Percentiles rank a stretch among this genome's conserved stretches.
phyloP scores from a whole-genome alignment of 2,113 vertebrate species.

The Atractosteus spatula region DNA sequence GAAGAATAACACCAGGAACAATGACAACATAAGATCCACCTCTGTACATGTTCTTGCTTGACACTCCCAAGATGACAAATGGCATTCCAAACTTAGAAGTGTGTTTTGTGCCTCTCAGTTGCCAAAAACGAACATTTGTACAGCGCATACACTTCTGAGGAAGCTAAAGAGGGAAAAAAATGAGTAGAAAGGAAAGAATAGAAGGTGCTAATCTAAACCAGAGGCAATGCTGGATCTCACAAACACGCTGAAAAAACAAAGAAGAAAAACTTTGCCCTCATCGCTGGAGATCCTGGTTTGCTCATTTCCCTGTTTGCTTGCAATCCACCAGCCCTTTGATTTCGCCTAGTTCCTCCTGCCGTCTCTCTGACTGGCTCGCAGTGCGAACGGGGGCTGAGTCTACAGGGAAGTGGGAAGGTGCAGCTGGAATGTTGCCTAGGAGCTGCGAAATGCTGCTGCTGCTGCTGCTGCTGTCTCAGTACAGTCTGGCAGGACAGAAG shows the following conservation, averaged over 20 bases:
- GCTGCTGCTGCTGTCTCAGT: neutral
- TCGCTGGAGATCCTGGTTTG: constrained; percentile 17
- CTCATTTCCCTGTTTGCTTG: neutral
- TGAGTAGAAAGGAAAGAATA: too few relatives aligned
- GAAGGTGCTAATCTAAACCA: neutral
- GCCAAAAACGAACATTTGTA: constrained; percentile 30
- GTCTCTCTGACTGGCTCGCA: constrained; percentile 13
- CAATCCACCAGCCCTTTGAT: too few relatives aligned
- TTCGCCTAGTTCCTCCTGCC: neutral
- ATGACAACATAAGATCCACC: too few relatives aligned
- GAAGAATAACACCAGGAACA: too few relatives aligned
- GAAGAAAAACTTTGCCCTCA: constrained; percentile 4
- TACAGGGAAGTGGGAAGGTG: constrained; percentile 43
- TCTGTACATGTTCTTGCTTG: too few relatives aligned
- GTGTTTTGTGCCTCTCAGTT: constrained; percentile 37
- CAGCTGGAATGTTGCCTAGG: constrained; percentile 53
- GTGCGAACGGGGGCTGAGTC: constrained; percentile 31
- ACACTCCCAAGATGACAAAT: constrained; percentile 49
- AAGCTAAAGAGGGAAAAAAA: neutral
- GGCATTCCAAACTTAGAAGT: constrained; percentile 55
- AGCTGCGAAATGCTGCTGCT: constrained; percentile 24
- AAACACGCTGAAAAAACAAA: neutral
- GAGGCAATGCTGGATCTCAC: neutral
- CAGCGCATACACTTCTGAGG: constrained; percentile 8
- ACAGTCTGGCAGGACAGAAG: constrained; percentile 20